Base-by-base conservation (phyloP, 2,888 invertebrate genomes). In the Sesamia inferens region DNA sequence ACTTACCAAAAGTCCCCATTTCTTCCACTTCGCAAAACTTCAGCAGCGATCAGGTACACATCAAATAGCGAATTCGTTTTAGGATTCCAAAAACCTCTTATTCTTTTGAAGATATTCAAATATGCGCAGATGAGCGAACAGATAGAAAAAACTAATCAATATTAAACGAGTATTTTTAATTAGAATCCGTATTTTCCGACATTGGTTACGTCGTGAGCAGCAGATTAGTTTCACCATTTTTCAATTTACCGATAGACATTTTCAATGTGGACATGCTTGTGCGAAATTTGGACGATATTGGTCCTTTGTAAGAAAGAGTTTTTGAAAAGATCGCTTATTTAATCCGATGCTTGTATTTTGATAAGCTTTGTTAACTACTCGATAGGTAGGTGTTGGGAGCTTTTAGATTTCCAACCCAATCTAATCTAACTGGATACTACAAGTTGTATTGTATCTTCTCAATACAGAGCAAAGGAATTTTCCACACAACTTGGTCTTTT, bases 131-230 rank as follows among this genome's bases (percentile, higher is more conserved):
- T 74, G 55, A 71, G 39, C 39, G 58, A 63, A 24, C 24, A 76
- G 71, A 81, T 81, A 83, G 73, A 57, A 74, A 31, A 80, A 87
- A 79, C 72, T 84, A 86, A 90, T 85, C 83, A 83, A 74, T 71
- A 71, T 58, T 58, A 42, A 64, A 72, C 71, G 75, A 64, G 68
- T 63, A 76, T 78, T 88, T 90, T 90, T 88, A 89, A 90, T 90
- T 90, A 87, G 84, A 87, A 66, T 79, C 67, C 70, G 74, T 84
- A 87, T 83, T 81, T 80, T 81, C 73, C 13, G 63, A 71, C 69
- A 83, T 76, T 81, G 80, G 81, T 61, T 74, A 76, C 81, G 78
- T 76, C 61, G 64, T 57, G 55, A 54, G 68, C 47, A 62, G 48
- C 59, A 77, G 82, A 85, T 88, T 83, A 81, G 79, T 78, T 83